A percentile compares a stretch with the other conserved stretches of the same genome.
Evolutionary conservation across 2,113 vertebrate genomes (phyloP).

Genomic region (Malurus melanocephalus): DNA sequence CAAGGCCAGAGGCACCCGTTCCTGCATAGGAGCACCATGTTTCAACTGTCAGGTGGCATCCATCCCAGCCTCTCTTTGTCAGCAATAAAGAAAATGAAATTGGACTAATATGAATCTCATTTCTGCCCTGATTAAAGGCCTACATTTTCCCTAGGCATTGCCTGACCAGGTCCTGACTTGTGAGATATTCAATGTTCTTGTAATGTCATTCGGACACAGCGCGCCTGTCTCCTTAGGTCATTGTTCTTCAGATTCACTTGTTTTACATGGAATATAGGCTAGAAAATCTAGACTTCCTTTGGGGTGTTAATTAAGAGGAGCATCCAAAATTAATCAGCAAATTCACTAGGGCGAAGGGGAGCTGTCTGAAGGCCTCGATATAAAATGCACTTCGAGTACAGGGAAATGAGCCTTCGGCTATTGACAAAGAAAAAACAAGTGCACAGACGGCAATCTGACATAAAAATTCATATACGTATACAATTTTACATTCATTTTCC

Average conservation of each 20-base stretch:
- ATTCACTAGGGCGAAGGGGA: slow-evolving; percentile 98
- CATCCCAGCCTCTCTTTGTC: slow-evolving; percentile 78
- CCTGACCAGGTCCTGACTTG: slow-evolving; percentile 81
- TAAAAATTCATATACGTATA: slow-evolving; percentile 97
- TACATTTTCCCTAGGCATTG: slow-evolving; percentile 87
- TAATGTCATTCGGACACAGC: slow-evolving; percentile 89
- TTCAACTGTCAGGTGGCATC: slow-evolving; percentile 92
- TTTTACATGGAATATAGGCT: slow-evolving; percentile 81
- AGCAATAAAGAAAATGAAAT: slow-evolving; percentile 92
- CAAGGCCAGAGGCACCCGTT: slow-evolving; percentile 78
- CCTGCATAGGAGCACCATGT: slow-evolving; percentile 77
- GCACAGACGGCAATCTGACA: slow-evolving; percentile 94
- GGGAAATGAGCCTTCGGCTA: slow-evolving; percentile 93
- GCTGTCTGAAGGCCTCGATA: slow-evolving; percentile 93
- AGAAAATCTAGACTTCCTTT: slow-evolving; percentile 92
- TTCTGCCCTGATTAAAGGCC: slow-evolving; percentile 93
- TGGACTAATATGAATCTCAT: slow-evolving; percentile 90
- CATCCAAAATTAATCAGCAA: slow-evolving; percentile 98
- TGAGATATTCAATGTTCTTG: slow-evolving; percentile 83
- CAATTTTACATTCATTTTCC: slow-evolving; percentile 96
- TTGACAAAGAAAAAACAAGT: slow-evolving; percentile 85
- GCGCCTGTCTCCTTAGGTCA: slow-evolving; percentile 90
- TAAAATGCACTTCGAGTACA: slow-evolving; percentile 81
- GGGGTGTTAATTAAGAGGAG: slow-evolving; percentile 98
- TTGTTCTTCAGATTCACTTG: slow-evolving; percentile 87